Evolutionary conservation across 2,888 invertebrate genomes (phyloP), one percentile per base, ranked within the genome.

Genomic region (Ophraella communa): DNA sequence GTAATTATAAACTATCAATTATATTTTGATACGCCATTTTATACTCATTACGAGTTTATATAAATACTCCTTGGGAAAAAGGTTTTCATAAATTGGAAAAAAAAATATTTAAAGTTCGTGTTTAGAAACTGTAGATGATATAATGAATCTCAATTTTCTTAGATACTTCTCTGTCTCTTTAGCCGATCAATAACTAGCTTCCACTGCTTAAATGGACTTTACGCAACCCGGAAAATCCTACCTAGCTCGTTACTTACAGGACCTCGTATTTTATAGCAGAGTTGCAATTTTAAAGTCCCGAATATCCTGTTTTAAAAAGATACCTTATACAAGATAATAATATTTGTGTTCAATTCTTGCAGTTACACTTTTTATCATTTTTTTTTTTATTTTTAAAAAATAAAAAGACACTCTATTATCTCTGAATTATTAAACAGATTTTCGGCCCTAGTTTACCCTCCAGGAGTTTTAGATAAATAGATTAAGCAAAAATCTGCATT

Each of bases 171-270:
- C 27, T 27, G 49, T 51, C 49, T 51, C 14, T 23, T 21, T n/a
- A 24, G 11, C 8, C 49, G 49, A 51, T 51, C 49, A 51, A 51
- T 51, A 51, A 51, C 27, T 17, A 49, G 24, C 49, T 49, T n/a
- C 24, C 14, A 23, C 7, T 17, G 17, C 49, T 51, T 17, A 27
- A 24, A 51, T 51, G 27, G 49, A 51, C 49, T 51, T 24, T 17
- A 51, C 49, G 27, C 49, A 51, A 51, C 49, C 27, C 49, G 49
- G 27, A 24, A 17, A 51, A 51, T 17, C 14, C 49, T 2, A 7
- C 39, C 23, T 24, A 51, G 24, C 7, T 47, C 21, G n/a, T 47
- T 23, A 47, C 47, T 17, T 27, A 51, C 24, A 51, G 49, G 14
- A 17, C 27, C 17, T 51, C 49, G 27, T 10, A 51, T 27, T 51